phyloP scores from a whole-genome alignment of 2,113 vertebrate species.

The Bostrychus sinensis region DNA sequence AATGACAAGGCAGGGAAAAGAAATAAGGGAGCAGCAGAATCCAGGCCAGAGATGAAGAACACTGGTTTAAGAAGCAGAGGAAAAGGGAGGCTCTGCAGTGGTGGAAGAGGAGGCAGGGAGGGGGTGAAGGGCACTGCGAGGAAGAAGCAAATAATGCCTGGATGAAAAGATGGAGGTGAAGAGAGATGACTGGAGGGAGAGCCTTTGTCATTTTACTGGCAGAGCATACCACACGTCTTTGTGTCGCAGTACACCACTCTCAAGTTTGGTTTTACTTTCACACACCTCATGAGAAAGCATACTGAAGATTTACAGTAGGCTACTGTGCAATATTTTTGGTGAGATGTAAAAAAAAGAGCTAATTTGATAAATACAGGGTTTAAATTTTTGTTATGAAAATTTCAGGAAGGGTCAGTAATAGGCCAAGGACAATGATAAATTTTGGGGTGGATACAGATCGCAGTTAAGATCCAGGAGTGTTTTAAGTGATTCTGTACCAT shows the following conservation, averaged over 20 bases:
- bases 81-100: neutral
- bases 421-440: too few species aligned
- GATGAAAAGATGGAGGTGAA: constrained; percentile 61
- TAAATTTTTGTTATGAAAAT: too few species aligned
- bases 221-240: constrained; percentile 49
- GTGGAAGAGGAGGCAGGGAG: constrained; percentile 6
- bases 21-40: constrained; percentile 35
- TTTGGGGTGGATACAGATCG: too few species aligned
- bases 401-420: too few species aligned
- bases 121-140: constrained; percentile 5
- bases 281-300: constrained; percentile 17
- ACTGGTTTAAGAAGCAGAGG: constrained; percentile 24
- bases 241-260: constrained; percentile 43
- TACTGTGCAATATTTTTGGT: too few species aligned
- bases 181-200: constrained; percentile 63
- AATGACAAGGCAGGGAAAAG: constrained; percentile 21
- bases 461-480: too few species aligned
- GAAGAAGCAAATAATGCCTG: constrained; percentile 33
- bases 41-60: constrained; percentile 30
- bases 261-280: constrained; percentile 30
- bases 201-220: constrained; percentile 61
- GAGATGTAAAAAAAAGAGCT: too few species aligned
- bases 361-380: too few species aligned
- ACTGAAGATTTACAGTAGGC: too few species aligned
- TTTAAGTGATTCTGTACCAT: too few species aligned